phyloP scores from a whole-genome alignment of 2,888 invertebrate genomes.

The Abrostola triplasia region DNA sequence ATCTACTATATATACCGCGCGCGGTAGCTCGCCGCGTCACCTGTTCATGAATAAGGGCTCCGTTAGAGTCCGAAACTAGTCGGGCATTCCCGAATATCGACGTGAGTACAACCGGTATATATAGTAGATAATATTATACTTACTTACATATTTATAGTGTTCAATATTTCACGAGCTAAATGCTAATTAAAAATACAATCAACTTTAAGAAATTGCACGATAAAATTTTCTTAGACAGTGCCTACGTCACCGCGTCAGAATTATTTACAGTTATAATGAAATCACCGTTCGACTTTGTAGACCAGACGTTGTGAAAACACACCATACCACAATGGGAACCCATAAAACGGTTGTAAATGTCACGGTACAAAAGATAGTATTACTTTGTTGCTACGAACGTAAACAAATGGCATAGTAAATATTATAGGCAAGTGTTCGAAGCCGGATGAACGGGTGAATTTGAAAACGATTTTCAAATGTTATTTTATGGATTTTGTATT shows the following conservation, averaged over 20 bases:
- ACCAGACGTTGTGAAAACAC: conserved; percentile 31
- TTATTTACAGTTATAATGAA: conserved; percentile 31
- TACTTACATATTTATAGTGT: no score
- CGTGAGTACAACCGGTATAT: no score
- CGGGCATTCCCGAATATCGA: no score
- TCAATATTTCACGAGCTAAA: no score
- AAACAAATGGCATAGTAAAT: conserved; percentile 10
- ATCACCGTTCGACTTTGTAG: conserved; percentile 37
- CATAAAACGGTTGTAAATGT: conserved; percentile 54
- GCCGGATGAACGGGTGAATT: not conserved
- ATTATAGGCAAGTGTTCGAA: not conserved
- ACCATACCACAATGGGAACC: conserved; percentile 43
- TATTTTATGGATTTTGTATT: conserved; percentile 5
- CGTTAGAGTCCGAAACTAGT: no score
- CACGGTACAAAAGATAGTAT: conserved; percentile 42
- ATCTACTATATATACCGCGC: no score
- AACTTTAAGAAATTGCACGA: conserved; percentile 21
- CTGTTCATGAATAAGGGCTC: no score
- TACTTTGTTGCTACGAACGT: conserved; percentile 44
- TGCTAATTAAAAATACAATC: conserved; percentile 12
- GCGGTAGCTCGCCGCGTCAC: no score
- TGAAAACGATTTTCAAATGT: not conserved
- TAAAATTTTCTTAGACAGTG: conserved; percentile 39
- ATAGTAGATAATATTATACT: no score
- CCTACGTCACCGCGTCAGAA: conserved; percentile 18